Percentiles rank a stretch among this genome's conserved stretches.
phyloP scores from a whole-genome alignment of 2,797 vertebrate genomes.

The Gymnopithys bicolor region DNA sequence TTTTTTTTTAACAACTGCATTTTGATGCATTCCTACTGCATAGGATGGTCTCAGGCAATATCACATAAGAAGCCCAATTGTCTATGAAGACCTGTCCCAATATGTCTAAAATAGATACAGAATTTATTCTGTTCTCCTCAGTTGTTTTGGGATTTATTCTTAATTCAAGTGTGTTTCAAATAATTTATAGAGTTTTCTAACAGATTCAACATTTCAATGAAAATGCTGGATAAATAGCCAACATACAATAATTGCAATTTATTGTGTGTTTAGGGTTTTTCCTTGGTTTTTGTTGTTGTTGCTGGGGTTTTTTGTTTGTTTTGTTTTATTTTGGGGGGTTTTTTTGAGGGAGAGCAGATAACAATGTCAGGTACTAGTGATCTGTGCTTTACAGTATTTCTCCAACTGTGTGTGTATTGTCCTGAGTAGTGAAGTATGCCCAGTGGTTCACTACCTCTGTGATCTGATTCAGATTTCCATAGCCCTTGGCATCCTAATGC shows the following conservation, averaged over 20 bases:
- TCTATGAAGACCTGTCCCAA: neutral
- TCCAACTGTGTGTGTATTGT: neutral
- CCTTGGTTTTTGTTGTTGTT: neutral
- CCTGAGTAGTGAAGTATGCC: neutral
- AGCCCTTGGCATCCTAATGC: neutral
- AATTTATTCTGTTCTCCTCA: neutral
- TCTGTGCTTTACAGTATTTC: neutral
- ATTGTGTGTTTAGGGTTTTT: neutral
- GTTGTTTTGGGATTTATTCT: neutral
- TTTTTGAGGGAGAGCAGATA: accelerated
- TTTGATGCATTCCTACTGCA: neutral
- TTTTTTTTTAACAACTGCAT: neutral
- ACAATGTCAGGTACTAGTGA: neutral
- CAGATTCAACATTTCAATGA: neutral
- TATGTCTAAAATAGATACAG: neutral
- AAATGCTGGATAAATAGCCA: neutral
- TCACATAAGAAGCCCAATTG: neutral
- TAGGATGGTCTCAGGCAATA: neutral
- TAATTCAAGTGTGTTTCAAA: neutral
- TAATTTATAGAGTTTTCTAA: neutral
- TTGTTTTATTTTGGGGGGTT: no score
- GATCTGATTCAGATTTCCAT: neutral
- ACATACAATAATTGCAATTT: neutral
- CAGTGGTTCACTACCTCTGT: neutral
- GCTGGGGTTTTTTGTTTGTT: no score